phyloP scores from a whole-genome alignment of 1,140 invertebrate genomes.

The Rhagoletis pomonella region DNA sequence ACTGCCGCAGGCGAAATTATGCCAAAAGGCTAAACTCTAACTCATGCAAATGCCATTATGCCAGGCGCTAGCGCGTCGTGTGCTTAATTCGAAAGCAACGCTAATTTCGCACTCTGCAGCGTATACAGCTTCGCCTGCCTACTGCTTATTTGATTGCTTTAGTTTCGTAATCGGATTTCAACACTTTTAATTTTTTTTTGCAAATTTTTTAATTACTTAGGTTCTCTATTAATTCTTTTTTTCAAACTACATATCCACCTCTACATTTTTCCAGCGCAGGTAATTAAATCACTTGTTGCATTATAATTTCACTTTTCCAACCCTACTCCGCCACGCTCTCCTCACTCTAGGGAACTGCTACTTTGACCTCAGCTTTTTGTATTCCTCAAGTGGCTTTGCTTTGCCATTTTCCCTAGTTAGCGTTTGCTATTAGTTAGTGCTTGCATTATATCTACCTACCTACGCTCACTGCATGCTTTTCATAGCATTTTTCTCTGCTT shows the following conservation, averaged over 20 bases:
- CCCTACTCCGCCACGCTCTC: background rate
- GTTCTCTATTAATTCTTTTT: background rate
- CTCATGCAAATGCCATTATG: background rate
- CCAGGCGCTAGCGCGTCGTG: background rate
- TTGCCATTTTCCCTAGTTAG: background rate
- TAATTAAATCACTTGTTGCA: conserved; percentile 50
- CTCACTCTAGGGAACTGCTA: background rate
- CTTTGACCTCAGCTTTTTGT: background rate
- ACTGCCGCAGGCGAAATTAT: background rate
- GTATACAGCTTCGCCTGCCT: background rate
- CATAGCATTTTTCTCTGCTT: background rate
- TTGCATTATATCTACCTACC: background rate
- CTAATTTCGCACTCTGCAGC: background rate
- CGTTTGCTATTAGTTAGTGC: background rate
- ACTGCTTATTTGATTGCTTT: background rate
- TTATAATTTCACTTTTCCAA: background rate
- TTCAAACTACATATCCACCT: background rate
- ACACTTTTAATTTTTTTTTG: background rate
- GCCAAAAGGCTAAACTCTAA: too few species aligned
- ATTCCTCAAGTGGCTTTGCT: background rate
- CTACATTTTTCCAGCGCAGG: background rate
- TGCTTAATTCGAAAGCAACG: conserved; percentile 17
- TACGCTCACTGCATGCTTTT: background rate
- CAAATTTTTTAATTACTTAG: background rate
- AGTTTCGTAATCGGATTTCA: background rate